Evolutionary conservation across 1,140 invertebrate species (phyloP), one percentile per base, ranked within the genome.

Genomic region (Leptonema lineaticorne): DNA sequence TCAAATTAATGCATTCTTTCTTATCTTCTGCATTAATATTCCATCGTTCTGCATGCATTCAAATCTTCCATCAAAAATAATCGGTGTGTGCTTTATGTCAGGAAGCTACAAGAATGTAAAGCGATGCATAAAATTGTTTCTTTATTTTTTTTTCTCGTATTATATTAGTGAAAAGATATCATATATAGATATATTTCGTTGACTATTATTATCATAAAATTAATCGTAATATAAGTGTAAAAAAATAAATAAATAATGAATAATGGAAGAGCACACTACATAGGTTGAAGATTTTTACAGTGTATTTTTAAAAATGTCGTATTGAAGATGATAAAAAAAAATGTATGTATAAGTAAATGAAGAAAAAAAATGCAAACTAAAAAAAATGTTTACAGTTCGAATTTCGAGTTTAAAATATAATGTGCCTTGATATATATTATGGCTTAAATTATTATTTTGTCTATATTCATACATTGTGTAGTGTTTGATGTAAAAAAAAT

Each of bases 351-450:
- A 57, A n/a, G 53, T 57, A n/a, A n/a, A n/a, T n/a, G n/a, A n/a
- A n/a, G n/a, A n/a, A n/a, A n/a, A n/a, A n/a, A 20, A 53, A 20
- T 41, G 37, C 11, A 41, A 41, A 41, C 16, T 41, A 41, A 11
- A n/a, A n/a, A n/a, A 16, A 57, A 67, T 73, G 68, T 70, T n/a
- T 69, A 66, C 66, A 67, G 60, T 72, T 63, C 68, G 63, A 72
- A 73, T 66, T 67, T 48, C 71, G 71, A 73, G 71, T 73, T 73
- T 70, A 73, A 70, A 73, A 66, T 60, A 63, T 73, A 67, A 73
- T 68, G 71, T 73, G 71, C 71, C 71, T 73, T 73, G 68, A 68
- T 70, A 68, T 62, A 63, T 69, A 70, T 63, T 73, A 73, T 70
- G 59, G 71, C 71, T 73, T 69, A 73, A 29, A 64, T 27, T 46